Base-by-base conservation (phyloP, 2,797 vertebrate species). In the Pogonophryne albipinna region DNA sequence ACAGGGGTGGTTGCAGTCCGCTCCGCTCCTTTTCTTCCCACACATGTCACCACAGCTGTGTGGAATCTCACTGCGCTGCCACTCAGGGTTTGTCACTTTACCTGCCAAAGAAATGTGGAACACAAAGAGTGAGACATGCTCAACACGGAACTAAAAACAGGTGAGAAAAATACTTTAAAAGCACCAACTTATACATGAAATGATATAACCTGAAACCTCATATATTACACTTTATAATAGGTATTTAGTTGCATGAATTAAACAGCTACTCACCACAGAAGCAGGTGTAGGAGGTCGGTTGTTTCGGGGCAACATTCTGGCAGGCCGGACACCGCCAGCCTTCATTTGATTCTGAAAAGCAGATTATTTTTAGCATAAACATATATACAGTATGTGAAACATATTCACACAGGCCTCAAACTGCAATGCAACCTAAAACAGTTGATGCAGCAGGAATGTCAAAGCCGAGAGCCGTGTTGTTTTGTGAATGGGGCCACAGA, bases 31-130 rank as follows among this genome's bases (percentile, higher is more conserved):
- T 91, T 96, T 98, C 95, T 96, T 99, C 75, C 97, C 96, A 93
- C 98, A 99, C 88, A 99, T 96, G 49, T 99, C 98, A 41, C 98
- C 98, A 91, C 98, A 99, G 93, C 98, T 99, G 93, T 99, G 98
- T 49, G 98, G 98, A 89, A 99, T 99, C 95, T 99, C 98, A 83
- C 94, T 98, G 88, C 96, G 96, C 85, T 97, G 98, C 97, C 97
- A 99, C 89, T 99, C 98, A 0, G 98, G 98, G 90, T 99, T 98
- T 31, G 96, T 96, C 76, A 98, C 96, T 84, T 99, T 99, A 70
- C 97, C 98, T 99, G 93, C 23, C 8, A 58, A 74, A 41, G 56
- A 78, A 66, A 82, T 14, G 31, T 20, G 10, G 6, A 59, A 47
- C 0, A 55, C 23, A 76, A 53, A 16, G 0, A 34, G 41, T 23